phyloP scores from a whole-genome alignment of 1,140 invertebrate genomes.

The Ceratitis capitata region DNA sequence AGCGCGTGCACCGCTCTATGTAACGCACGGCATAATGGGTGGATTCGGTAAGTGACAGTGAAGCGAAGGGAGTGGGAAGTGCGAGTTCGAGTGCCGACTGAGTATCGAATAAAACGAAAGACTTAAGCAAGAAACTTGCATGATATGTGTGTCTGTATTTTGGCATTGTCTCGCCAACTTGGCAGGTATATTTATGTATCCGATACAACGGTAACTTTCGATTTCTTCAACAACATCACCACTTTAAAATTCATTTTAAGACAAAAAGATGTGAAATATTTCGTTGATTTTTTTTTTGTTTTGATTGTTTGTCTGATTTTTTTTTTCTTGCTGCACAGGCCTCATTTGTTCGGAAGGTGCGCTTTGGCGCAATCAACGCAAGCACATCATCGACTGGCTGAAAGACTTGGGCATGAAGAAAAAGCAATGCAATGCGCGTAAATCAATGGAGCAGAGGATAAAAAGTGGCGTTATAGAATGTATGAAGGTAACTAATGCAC shows the following conservation, averaged over 20 bases:
- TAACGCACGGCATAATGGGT: constrained; percentile 87
- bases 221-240: neutral
- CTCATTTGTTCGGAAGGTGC: constrained; percentile 83
- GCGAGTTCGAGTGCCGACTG: constrained; percentile 28
- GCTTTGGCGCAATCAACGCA: constrained; percentile 84
- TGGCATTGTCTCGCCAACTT: neutral
- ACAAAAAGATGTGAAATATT: neutral
- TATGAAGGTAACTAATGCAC: constrained; percentile 67
- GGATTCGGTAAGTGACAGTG: constrained; percentile 76
- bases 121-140: constrained; percentile 62
- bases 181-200: neutral
- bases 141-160: neutral
- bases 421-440: constrained; percentile 71
- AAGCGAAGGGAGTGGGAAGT: neutral
- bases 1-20: constrained; percentile 79
- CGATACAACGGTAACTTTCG: neutral
- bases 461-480: constrained; percentile 71
- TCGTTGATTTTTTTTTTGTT: neutral
- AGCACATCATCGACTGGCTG: constrained; percentile 76
- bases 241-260: neutral
- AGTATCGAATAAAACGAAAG: constrained; percentile 50
- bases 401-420: constrained; percentile 81
- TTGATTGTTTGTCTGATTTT: neutral
- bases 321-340: constrained; percentile 67
- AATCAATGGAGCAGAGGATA: constrained; percentile 76